Evolutionary conservation across 1,140 invertebrate species (phyloP).

Genomic region (Nephila pilipes): DNA sequence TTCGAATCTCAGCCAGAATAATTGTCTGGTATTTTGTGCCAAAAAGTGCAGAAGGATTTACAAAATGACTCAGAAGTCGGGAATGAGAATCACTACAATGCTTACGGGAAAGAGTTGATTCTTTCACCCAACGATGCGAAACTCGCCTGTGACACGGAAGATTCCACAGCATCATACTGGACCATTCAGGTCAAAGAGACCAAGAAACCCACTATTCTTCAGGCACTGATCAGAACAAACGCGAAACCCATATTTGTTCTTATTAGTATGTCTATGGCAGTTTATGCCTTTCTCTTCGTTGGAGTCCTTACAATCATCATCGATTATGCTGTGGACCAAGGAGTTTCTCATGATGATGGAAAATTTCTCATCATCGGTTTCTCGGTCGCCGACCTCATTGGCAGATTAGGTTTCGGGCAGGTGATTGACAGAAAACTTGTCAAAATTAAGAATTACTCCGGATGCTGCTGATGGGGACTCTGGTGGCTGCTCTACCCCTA

Average conservation of each 20-base stretch:
- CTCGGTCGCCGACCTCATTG: slow-evolving; percentile 75
- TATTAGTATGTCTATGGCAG: slow-evolving; percentile 62
- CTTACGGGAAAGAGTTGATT: not conserved
- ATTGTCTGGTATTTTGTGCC: not conserved
- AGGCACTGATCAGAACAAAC: slow-evolving; percentile 50
- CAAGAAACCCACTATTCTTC: not conserved
- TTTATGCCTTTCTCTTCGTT: slow-evolving; percentile 71
- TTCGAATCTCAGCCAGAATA: not conserved
- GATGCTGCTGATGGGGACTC: slow-evolving; percentile 47
- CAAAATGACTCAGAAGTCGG: not conserved
- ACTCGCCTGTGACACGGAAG: not conserved
- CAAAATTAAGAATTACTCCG: slow-evolving; percentile 66
- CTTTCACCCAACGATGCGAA: not conserved
- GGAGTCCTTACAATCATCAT: slow-evolving; percentile 77
- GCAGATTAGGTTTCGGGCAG: slow-evolving; percentile 73
- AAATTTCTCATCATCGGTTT: slow-evolving; percentile 76
- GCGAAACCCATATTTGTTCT: slow-evolving; percentile 70
- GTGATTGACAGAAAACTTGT: slow-evolving; percentile 57
- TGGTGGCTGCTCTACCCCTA: slow-evolving; percentile 37
- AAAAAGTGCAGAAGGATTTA: not conserved
- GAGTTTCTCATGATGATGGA: slow-evolving; percentile 56
- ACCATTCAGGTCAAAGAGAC: not conserved
- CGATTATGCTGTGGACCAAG: slow-evolving; percentile 77
- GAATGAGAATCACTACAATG: not conserved
- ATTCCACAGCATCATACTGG: not conserved